Base-by-base conservation (phyloP, 2,113 vertebrate species). In the Hyperopisus bebe region DNA sequence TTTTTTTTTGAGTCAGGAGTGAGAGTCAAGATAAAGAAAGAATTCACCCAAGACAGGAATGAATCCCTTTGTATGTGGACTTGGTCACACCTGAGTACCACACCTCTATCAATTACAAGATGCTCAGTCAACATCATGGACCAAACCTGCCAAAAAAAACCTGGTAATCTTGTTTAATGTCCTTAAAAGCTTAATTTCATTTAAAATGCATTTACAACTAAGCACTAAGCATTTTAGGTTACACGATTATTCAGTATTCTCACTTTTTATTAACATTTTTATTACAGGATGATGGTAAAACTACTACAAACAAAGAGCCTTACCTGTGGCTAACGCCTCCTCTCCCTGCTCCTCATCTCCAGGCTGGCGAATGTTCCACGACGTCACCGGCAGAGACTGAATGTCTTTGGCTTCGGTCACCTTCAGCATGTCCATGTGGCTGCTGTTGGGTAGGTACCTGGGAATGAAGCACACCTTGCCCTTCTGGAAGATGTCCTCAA, bases 381-480 rank as follows among this genome's bases (percentile, higher is more conserved):
- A 95, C 0, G 98, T 99, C 91, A 96, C 92, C 21, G 97, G 95
- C 90, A 99, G 96, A 0, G 88, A 93, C 27, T 95, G 93, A 55
- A 98, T 95, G 91, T 99, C 98, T 89, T 97, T 95, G 31, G 94
- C 85, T 21, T 96, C 96, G 5, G 53, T 88, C 2, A 99, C 92
- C 77, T 94, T 95, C 89, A 99, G 89, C 98, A 99, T 99, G 93
- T 99, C 98, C 98, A 99, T 99, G 87, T 97, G 97, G 89, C 46
- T 97, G 93, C 96, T 96, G 86, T 93, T 89, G 74, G 92, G 90
- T 53, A 93, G 94, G 91, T 99, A 99, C 88, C 94, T 96, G 7
- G 98, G 98, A 90, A 99, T 97, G 90, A 99, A 99, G 93, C 98
- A 99, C 90, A 94, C 94, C 91, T 99, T 99, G 1, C 97, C 97